A percentile compares a stretch with the other conserved stretches of the same genome.
phyloP scores from a whole-genome alignment of 2,888 invertebrate genomes.

The Leptinotarsa tumamoca region DNA sequence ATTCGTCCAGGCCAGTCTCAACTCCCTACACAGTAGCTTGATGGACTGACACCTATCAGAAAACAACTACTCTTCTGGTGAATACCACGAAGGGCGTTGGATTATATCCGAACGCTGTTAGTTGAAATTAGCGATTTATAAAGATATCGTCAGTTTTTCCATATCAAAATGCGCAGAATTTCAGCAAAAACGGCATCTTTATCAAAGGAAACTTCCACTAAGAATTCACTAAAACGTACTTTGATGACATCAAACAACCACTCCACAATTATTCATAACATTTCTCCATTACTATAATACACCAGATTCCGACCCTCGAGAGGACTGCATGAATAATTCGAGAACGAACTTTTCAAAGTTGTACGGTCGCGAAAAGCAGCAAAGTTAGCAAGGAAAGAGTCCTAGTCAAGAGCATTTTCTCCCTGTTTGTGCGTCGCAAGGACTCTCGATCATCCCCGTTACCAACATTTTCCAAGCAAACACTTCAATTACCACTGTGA shows the following conservation, averaged over 20 bases:
- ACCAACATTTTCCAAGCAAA: constrained; percentile 56
- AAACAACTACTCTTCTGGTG: too few relatives aligned
- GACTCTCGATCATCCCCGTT: constrained; percentile 25
- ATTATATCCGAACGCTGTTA: too few relatives aligned
- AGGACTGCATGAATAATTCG: constrained; percentile 12
- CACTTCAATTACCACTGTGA: constrained; percentile 61
- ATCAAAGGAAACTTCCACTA: too few relatives aligned
- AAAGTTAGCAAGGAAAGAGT: constrained; percentile 18
- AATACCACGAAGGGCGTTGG: too few relatives aligned
- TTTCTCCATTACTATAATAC: constrained; percentile 9
- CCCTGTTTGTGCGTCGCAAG: constrained; percentile 6
- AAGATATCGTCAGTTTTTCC: too few relatives aligned
- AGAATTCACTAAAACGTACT: neutral
- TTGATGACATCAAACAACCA: neutral
- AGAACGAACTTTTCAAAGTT: constrained; percentile 7
- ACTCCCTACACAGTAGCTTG: too few relatives aligned
- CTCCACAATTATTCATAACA: constrained; percentile 7
- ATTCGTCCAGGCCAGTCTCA: too few relatives aligned
- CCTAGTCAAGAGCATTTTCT: constrained; percentile 12
- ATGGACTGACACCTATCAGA: too few relatives aligned
- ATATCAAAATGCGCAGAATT: too few relatives aligned
- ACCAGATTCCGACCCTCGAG: neutral
- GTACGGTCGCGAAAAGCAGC: constrained; percentile 11
- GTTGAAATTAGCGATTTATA: too few relatives aligned
- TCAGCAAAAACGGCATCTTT: too few relatives aligned